These are phyloP conservation scores for Pagetopsis macropterus DNA, from an alignment of 2,797 vertebrate species.

Conservation along the genomic window DNA sequence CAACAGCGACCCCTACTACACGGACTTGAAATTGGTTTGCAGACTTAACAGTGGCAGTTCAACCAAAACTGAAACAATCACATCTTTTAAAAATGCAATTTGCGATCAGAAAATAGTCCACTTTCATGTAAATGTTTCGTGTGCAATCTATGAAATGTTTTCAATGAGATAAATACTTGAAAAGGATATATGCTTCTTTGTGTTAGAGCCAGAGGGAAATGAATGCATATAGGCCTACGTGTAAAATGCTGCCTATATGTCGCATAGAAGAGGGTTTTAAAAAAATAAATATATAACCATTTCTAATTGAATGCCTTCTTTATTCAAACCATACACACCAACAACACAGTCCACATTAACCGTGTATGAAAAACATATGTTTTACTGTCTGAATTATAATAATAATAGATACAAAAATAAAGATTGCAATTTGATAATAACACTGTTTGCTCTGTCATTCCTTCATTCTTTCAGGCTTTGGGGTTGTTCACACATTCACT, in stretches of 20 bases:
- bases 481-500: not conserved
- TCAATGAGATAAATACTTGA: not conserved
- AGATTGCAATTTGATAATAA: not conserved
- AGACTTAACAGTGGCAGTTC: slow-evolving; percentile 18
- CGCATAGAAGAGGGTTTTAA: slow-evolving; percentile 45
- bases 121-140: not conserved
- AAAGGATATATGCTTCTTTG: slow-evolving; percentile 17
- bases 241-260: slow-evolving; percentile 35
- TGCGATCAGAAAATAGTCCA: not conserved
- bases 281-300: slow-evolving; percentile 22
- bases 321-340: not conserved
- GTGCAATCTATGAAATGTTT: not conserved
- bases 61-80: slow-evolving; percentile 20
- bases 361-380: not conserved
- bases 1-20: slow-evolving; percentile 96
- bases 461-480: not conserved
- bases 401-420: slow-evolving; percentile 6
- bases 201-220: slow-evolving; percentile 7
- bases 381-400: not conserved
- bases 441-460: not conserved
- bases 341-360: not conserved
- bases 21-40: slow-evolving; percentile 85
- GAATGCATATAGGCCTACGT: slow-evolving; percentile 7
- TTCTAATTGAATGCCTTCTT: slow-evolving; percentile 10
- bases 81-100: not conserved